phyloP scores from a whole-genome alignment of 2,113 vertebrate species.

The Anseranas semipalmata region DNA sequence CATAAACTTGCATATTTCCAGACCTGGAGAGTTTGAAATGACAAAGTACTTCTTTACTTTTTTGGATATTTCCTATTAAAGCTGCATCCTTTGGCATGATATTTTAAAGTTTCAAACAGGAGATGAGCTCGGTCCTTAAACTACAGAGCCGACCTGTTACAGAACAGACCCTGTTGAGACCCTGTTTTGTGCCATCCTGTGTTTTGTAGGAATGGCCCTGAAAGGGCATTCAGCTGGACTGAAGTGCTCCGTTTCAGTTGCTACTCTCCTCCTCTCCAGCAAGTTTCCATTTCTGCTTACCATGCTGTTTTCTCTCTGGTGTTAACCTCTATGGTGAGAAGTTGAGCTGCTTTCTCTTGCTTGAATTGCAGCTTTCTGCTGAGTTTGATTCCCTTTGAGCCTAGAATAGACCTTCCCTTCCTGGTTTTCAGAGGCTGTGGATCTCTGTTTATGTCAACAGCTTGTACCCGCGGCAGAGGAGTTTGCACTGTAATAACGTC shows the following conservation, averaged over 20 bases:
- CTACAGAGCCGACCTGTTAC: fast-evolving
- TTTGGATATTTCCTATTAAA: no score
- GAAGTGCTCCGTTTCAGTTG: neutral
- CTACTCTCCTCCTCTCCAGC: neutral
- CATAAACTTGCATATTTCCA: neutral
- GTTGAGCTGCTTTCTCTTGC: neutral
- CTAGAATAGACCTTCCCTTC: neutral
- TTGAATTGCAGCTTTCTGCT: neutral
- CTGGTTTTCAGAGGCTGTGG: neutral
- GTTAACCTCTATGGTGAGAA: neutral
- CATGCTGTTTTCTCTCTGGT: neutral
- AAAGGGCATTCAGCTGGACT: neutral
- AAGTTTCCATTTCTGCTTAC: slow-evolving; percentile 13
- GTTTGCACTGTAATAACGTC: neutral
- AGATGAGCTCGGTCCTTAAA: neutral
- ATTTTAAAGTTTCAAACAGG: neutral
- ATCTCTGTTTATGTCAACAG: neutral
- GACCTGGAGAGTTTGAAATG: neutral
- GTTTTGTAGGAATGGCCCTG: fast-evolving
- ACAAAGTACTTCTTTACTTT: neutral
- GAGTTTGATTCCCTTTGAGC: neutral
- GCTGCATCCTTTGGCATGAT: fast-evolving
- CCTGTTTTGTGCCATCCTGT: fast-evolving
- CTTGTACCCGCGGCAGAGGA: neutral
- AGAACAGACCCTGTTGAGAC: neutral